Percentiles rank a stretch among this genome's conserved stretches.
Evolutionary conservation across 2,888 invertebrate genomes (phyloP).

Genomic region (Gandaritis pyraliata): DNA sequence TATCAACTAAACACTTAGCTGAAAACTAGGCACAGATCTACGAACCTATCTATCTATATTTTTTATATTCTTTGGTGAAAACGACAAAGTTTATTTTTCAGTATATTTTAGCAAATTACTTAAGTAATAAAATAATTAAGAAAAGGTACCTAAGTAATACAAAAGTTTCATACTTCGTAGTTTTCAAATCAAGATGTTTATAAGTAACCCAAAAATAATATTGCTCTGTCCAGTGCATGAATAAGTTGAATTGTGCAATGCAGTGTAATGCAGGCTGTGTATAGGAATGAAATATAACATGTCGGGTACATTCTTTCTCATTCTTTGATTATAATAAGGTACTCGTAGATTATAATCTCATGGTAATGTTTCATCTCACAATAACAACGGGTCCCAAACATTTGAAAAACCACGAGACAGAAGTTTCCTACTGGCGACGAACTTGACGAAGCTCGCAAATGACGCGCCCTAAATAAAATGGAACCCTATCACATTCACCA

Average conservation of each 20-base stretch:
- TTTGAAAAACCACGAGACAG: constrained; percentile 74
- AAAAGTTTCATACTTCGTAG: constrained; percentile 6
- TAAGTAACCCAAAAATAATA: constrained; percentile 2
- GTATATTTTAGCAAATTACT: constrained; percentile 31
- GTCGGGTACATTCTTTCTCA: constrained; percentile 63
- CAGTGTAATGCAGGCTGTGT: constrained; percentile 57
- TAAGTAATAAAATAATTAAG: constrained; percentile 21
- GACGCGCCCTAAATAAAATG: constrained; percentile 41
- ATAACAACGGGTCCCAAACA: constrained; percentile 67
- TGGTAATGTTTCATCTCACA: constrained; percentile 56
- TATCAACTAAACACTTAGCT: constrained; percentile 48
- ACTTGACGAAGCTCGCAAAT: constrained; percentile 75
- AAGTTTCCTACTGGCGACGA: constrained; percentile 68
- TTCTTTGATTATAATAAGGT: constrained; percentile 28
- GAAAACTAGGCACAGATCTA: constrained; percentile 55
- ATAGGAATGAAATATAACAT: constrained; percentile 41
- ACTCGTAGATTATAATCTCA: constrained; percentile 26
- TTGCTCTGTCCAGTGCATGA: constrained; percentile 34
- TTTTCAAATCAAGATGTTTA: constrained; percentile 20
- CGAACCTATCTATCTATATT: constrained; percentile 30
- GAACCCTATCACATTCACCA: constrained; percentile 34
- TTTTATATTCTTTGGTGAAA: constrained; percentile 36
- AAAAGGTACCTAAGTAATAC: background rate
- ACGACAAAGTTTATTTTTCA: constrained; percentile 35
- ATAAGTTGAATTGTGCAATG: constrained; percentile 65